Evolutionary conservation across 2,888 invertebrate species (phyloP).

Genomic region (Polydrusus cervinus): DNA sequence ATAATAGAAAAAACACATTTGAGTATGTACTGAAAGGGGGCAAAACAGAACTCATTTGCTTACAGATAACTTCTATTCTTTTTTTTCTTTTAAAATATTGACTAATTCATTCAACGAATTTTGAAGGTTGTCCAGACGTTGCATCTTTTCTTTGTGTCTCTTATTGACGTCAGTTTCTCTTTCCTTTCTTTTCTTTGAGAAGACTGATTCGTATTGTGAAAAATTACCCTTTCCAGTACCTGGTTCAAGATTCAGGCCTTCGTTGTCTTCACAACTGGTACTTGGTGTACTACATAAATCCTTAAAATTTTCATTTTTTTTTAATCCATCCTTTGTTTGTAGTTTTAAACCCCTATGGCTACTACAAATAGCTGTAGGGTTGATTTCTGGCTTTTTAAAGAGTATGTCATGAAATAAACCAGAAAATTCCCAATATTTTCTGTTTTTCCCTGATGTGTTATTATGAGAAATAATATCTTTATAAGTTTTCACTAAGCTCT

Average conservation of each 20-base stretch:
- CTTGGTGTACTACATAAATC: background rate
- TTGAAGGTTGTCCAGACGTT: background rate
- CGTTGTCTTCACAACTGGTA: no score
- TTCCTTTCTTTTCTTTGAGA: background rate
- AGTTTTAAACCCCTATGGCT: background rate
- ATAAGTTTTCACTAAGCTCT: background rate
- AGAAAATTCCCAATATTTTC: background rate
- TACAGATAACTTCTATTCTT: no score
- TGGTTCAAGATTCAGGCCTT: no score
- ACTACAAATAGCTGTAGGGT: background rate
- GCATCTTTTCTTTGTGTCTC: background rate
- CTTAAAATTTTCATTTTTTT: background rate
- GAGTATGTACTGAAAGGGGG: no score
- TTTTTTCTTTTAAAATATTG: background rate
- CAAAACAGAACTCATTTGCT: no score
- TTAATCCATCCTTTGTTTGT: background rate
- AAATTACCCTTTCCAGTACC: no score
- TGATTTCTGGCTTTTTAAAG: background rate
- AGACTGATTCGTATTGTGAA: background rate
- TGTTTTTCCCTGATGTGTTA: background rate
- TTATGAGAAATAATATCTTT: background rate
- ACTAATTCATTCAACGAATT: background rate
- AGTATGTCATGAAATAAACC: background rate
- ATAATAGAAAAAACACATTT: no score
- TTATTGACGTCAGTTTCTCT: background rate